Base-by-base conservation (phyloP, 64 coral and sea anemone genomes). In the Porites australiensis region DNA sequence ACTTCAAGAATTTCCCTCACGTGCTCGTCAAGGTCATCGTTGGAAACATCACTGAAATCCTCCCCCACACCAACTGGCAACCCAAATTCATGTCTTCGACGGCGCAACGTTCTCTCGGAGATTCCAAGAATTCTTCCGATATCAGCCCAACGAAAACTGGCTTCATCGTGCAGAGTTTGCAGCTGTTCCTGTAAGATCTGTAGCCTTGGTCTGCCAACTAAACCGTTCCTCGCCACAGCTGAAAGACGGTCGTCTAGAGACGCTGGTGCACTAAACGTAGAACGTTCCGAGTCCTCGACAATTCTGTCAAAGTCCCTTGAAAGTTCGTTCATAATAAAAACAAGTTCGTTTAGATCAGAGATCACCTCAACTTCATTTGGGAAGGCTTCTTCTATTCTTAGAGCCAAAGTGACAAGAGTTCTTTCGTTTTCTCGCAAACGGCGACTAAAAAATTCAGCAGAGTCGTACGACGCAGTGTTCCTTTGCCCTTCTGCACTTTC, bases 11-110 rank as follows among this genome's bases (percentile, higher is more conserved):
- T 88, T 88, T 88, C 86, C 70, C 70, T 50, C 0, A 2, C 64
- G 51, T 74, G 12, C 2, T n/a, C 58, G 68, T 88, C 70, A 14
- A 74, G 86, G 12, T 88, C 69, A 58, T 75, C 55, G 50, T 88
- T 47, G 43, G 86, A 60, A 16, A 66, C n/a, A 20, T 66, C 13
- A 66, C 14, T 66, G 50, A 74, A 88, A 70, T 50, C 21, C 48
- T 44, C 73, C 60, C 15, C 68, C 73, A 51, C 19, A 55, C 86
- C 86, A 18, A 88, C 71, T 88, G 66, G 48, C 47, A 88, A 58
- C 8, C 86, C 86, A 88, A 88, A 88, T 70, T 88, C 68, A 59
- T 75, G 86, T 22, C 67, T 53, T 43, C 52, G 86, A 18, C 50
- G 86, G 52, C 86, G 62, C 70, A 88, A 74, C 57, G 7, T 0